A percentile compares a stretch with the other conserved stretches of the same genome.
Conservation (phyloP, 2,888 invertebrate genomes). For the Stramonita haemastoma region DNA sequence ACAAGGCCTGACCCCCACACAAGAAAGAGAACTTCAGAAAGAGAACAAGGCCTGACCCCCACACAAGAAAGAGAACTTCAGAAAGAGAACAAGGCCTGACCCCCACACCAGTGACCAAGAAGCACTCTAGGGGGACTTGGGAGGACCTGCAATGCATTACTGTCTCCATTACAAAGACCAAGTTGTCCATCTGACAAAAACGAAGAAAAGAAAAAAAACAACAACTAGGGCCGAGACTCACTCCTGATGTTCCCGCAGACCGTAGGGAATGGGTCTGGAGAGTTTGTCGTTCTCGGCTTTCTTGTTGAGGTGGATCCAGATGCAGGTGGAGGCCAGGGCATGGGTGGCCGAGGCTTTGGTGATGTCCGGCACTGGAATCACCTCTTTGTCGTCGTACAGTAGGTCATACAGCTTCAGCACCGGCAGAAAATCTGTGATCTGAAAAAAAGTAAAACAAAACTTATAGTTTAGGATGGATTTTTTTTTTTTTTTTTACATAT, state of each 20-base stretch:
- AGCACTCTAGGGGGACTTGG: too few species aligned
- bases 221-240: slow-evolving; percentile 76
- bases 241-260: slow-evolving; percentile 90
- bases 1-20: too few species aligned
- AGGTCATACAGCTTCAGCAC: slow-evolving; percentile 94
- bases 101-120: too few species aligned
- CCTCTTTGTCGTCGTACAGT: slow-evolving; percentile 92
- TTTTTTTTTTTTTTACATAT: not conserved
- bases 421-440: slow-evolving; percentile 90
- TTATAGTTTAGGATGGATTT: not conserved
- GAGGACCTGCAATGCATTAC: too few species aligned
- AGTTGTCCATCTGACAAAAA: too few species aligned
- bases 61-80: too few species aligned
- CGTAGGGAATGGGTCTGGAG: slow-evolving; percentile 87
- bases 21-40: too few species aligned
- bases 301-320: slow-evolving; percentile 94
- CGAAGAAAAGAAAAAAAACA: not conserved
- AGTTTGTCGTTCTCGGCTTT: slow-evolving; percentile 94
- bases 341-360: slow-evolving; percentile 90
- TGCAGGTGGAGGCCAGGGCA: slow-evolving; percentile 95
- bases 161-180: too few species aligned
- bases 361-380: slow-evolving; percentile 92
- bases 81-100: too few species aligned
- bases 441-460: slow-evolving; percentile 16
- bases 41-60: too few species aligned